These are phyloP conservation scores for Rhea pennata DNA, from an alignment of 2,113 vertebrate species.

Conservation along the genomic window DNA sequence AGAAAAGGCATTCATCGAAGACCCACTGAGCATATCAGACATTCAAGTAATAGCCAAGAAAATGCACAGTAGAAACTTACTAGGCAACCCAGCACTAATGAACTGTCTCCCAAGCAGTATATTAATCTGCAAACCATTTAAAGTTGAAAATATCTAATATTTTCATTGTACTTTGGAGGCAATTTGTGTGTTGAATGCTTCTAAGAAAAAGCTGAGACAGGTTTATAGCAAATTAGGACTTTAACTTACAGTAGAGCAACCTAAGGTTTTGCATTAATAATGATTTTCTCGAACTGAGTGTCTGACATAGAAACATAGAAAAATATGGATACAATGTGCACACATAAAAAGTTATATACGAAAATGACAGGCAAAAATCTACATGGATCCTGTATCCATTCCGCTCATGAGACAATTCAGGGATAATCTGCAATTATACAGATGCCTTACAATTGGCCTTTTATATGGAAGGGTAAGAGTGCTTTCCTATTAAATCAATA, in stretches of 20 bases:
- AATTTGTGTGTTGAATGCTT: not conserved
- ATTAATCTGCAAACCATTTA: not conserved
- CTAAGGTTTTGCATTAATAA: not conserved
- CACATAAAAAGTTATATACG: not conserved
- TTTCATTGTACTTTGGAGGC: not conserved
- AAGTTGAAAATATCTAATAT: slow-evolving; percentile 16
- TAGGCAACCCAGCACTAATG: not conserved
- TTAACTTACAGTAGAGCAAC: not conserved
- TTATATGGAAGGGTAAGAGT: not conserved
- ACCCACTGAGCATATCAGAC: not conserved
- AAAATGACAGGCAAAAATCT: not conserved
- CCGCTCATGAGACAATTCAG: slow-evolving; percentile 30
- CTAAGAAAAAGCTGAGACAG: not conserved
- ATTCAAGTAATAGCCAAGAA: slow-evolving; percentile 26
- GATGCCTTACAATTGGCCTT: slow-evolving; percentile 22
- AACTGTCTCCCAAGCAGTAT: not conserved
- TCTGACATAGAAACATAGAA: slow-evolving; percentile 12
- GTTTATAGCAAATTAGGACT: not conserved
- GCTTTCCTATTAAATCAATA: slow-evolving; percentile 50
- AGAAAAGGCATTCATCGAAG: slow-evolving; percentile 50
- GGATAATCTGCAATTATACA: slow-evolving; percentile 43
- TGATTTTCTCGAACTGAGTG: not conserved
- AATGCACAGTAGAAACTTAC: not conserved
- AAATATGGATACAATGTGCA: not conserved
- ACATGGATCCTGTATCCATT: not conserved